Evolutionary conservation across 2,797 vertebrate genomes (phyloP).

Genomic region (Malurus splendens): DNA sequence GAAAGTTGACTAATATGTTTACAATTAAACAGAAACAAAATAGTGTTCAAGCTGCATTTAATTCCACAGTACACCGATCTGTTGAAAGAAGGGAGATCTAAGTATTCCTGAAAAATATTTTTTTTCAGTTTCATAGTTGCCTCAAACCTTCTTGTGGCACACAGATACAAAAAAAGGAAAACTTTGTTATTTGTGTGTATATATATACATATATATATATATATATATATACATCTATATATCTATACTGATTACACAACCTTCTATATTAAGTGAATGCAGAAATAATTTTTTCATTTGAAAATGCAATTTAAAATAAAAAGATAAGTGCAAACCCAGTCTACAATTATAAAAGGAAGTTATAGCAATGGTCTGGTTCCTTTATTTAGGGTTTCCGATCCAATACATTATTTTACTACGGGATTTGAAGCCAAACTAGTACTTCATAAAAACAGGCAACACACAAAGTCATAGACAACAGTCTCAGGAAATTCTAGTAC

Average conservation of each 20-base stretch:
- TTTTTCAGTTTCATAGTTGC: background rate
- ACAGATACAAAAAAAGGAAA: background rate
- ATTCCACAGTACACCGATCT: background rate
- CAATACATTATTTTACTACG: background rate
- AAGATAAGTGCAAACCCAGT: background rate
- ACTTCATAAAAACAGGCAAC: background rate
- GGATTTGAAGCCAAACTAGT: background rate
- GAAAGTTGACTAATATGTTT: background rate
- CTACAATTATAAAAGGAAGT: background rate
- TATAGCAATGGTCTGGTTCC: background rate
- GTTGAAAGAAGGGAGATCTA: background rate
- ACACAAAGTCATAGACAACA: fast-evolving
- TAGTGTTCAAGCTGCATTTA: background rate
- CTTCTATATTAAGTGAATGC: background rate
- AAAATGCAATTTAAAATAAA: background rate
- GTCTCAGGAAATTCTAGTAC: background rate
- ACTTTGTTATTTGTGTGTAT: background rate
- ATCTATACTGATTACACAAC: background rate
- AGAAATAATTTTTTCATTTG: background rate
- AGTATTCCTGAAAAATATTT: background rate
- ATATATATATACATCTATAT: no score
- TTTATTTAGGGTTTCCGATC: background rate
- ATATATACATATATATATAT: no score
- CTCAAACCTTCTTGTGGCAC: background rate
- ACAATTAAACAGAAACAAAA: background rate